Base-by-base conservation (phyloP, 2,888 invertebrate species). In the Pseudoips prasinana region DNA sequence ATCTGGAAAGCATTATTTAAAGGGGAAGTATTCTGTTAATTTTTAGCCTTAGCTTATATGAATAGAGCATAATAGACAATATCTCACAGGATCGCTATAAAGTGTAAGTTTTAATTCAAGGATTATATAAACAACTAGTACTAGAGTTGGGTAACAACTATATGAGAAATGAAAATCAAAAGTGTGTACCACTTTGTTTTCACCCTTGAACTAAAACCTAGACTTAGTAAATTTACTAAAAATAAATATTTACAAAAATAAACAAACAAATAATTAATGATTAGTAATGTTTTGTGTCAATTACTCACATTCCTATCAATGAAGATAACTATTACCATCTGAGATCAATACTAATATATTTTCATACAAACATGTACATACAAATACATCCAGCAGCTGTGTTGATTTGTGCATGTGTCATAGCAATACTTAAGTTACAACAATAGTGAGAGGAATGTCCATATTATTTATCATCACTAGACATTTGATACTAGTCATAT, bases 281-380 rank as follows among this genome's bases (percentile, higher is more conserved):
- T 29, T 41, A 33, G 29, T 39, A 32, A 46, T 37, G 23, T 38
- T 34, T 49, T 29, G 29, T 40, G 35, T 48, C 32, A 29, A 39
- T 19, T 37, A 40, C 51, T 46, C 47, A 61, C 53, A 56, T 56
- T 52, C 41, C 37, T 30, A 54, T 50, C 52, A 53, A 48, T 60
- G 49, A 41, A 52, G 32, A 10, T 35, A 40, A 41, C 42, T 30
- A 51, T 54, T 58, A 61, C 26, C 34, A 60, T 58, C 63, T 68
- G 75, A 77, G 76, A 76, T 74, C 76, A 72, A 46, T 45, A 56
- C 58, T 60, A 63, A 64, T 61, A 59, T 25, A 20, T 29, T 37
- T 35, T 47, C 35, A 46, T 31, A 33, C 25, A 39, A 36, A 39
- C 22, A 33, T 39, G 34, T 39, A 49, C 31, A 49, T 31, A 38